Percentiles rank a stretch among this genome's conserved stretches.
phyloP scores from a whole-genome alignment of 2,888 invertebrate genomes.

The Caenorhabditis sp. region DNA sequence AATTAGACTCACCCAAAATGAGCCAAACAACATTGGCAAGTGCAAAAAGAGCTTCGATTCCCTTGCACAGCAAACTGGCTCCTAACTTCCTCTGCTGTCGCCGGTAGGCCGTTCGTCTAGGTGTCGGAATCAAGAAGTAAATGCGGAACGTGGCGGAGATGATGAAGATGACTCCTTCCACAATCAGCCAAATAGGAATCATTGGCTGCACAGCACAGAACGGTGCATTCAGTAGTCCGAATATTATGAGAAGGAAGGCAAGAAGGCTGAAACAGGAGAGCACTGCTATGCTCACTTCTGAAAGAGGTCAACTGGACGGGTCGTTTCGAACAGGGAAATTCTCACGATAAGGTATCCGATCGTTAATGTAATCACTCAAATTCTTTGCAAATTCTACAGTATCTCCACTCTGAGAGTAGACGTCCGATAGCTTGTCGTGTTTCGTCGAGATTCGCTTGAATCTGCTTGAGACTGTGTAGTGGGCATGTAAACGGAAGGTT shows the following conservation, averaged over 20 bases:
- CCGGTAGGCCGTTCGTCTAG: conserved; percentile 20
- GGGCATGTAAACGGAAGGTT: conserved; percentile 42
- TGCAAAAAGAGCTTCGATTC: conserved; percentile 68
- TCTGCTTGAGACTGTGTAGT: conserved; percentile 53
- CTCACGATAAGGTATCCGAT: conserved; percentile 69
- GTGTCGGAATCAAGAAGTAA: conserved; percentile 65
- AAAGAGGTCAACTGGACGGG: not conserved
- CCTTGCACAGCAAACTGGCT: conserved; percentile 62
- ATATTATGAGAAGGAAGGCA: conserved; percentile 50
- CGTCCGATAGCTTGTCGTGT: conserved; percentile 65
- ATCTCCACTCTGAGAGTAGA: conserved; percentile 72
- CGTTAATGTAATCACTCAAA: conserved; percentile 70
- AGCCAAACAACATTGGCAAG: conserved; percentile 73
- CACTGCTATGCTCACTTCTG: conserved; percentile 51
- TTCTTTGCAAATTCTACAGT: conserved; percentile 76
- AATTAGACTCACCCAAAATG: conserved; percentile 68
- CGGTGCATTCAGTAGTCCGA: conserved; percentile 69
- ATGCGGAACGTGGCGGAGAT: conserved; percentile 70
- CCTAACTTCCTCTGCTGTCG: conserved; percentile 43
- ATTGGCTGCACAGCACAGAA: conserved; percentile 75
- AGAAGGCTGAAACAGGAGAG: conserved; percentile 44
- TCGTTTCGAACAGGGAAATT: not conserved
- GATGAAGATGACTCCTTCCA: conserved; percentile 72
- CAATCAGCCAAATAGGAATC: conserved; percentile 75
- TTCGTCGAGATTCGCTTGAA: conserved; percentile 56